Conservation (phyloP, 92 coral and sea anemone genomes). For the Palythoa grandiflora region DNA sequence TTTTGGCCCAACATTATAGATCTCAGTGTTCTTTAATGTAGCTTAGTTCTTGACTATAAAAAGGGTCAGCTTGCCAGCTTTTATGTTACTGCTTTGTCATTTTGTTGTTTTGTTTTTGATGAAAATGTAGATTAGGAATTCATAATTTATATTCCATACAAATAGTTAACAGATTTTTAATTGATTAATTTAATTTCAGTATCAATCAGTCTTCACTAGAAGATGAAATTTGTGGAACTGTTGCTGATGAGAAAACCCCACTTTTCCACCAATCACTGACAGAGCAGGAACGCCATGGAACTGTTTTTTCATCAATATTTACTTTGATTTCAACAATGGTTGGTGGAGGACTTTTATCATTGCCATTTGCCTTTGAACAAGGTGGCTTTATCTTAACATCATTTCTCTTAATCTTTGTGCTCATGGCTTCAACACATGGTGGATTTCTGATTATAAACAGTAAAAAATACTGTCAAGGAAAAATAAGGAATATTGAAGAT, state of each 20-base stretch:
- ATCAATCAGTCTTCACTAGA: neutral
- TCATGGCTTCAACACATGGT: slow-evolving; percentile 94
- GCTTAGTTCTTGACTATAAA: too few relatives aligned
- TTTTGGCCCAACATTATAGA: too few relatives aligned
- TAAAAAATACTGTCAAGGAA: slow-evolving; percentile 90
- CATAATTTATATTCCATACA: too few relatives aligned
- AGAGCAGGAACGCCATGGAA: slow-evolving; percentile 81
- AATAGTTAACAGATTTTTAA: too few relatives aligned
- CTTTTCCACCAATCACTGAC: slow-evolving; percentile 47
- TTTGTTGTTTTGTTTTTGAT: too few relatives aligned
- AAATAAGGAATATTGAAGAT: slow-evolving; percentile 88
- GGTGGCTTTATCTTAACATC: slow-evolving; percentile 88
- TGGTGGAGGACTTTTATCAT: slow-evolving; percentile 86
- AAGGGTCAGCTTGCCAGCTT: too few relatives aligned
- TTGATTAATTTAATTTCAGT: too few relatives aligned
- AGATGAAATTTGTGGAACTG: slow-evolving; percentile 6
- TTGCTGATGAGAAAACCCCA: slow-evolving; percentile 58
- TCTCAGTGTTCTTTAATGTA: too few relatives aligned
- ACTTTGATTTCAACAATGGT: slow-evolving; percentile 92
- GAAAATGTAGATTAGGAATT: too few relatives aligned
- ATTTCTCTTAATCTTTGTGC: slow-evolving; percentile 58
- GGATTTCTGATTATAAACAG: slow-evolving; percentile 88
- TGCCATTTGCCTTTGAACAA: slow-evolving; percentile 92
- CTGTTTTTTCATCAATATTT: slow-evolving; percentile 86
- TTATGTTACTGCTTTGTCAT: too few relatives aligned